These are phyloP conservation scores for Thamnophis elegans DNA, from an alignment of 2,797 vertebrate genomes.

Conservation along the genomic window DNA sequence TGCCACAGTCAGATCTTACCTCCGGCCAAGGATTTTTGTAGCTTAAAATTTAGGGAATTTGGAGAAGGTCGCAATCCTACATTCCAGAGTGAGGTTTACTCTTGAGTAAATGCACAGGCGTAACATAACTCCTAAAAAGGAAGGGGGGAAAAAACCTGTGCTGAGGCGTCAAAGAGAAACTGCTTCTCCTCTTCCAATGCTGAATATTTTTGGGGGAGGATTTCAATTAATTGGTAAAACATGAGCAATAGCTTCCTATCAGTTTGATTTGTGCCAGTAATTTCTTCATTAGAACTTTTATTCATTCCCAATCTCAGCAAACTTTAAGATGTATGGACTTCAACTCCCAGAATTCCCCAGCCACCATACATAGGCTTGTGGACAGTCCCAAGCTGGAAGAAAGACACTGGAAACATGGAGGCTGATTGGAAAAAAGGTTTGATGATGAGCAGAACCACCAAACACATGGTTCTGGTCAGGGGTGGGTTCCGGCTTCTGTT, in stretches of 20 bases:
- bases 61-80: no score
- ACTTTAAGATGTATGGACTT: neutral
- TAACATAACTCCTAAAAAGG: neutral
- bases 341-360: no score
- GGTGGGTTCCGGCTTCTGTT: no score
- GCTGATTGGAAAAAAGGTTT: no score
- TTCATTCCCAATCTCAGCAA: neutral
- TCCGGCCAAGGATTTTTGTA: constrained; percentile 50
- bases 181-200: neutral
- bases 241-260: neutral
- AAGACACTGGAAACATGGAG: no score
- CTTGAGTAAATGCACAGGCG: neutral
- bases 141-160: neutral
- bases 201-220: neutral
- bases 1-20: constrained; percentile 48
- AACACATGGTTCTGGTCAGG: no score
- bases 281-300: neutral
- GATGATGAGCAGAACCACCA: no score
- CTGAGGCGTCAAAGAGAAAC: neutral
- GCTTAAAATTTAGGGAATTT: constrained; percentile 36
- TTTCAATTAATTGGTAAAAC: neutral
- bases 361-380: no score
- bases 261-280: neutral
- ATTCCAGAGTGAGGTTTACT: neutral
- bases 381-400: no score